Conservation (phyloP, 2,888 invertebrate genomes). For the Empis stercorea region DNA sequence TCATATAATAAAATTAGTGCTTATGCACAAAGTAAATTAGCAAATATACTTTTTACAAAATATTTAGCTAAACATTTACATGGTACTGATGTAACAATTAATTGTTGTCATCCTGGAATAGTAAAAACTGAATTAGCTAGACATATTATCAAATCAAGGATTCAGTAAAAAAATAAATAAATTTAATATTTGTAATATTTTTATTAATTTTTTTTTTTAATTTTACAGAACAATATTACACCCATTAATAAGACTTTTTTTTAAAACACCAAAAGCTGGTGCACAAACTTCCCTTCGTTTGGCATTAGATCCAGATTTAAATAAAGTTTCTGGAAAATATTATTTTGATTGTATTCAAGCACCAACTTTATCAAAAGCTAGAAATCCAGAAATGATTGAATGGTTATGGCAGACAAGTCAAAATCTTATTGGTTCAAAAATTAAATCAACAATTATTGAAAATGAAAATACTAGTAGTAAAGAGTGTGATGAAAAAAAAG, state of each 20-base stretch:
- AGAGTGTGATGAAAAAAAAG: too few relatives aligned
- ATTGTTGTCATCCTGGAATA: conserved; percentile 60
- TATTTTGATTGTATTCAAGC: conserved; percentile 47
- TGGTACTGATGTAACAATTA: conserved; percentile 48
- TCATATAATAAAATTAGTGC: conserved; percentile 51
- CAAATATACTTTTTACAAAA: conserved; percentile 60
- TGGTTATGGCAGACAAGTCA: conserved; percentile 47
- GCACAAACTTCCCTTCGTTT: conserved; percentile 31
- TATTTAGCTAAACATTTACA: conserved; percentile 51
- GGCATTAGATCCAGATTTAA: conserved; percentile 30
- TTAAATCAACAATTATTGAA: too few relatives aligned
- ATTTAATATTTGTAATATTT: background rate
- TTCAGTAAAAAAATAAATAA: conserved; percentile 10
- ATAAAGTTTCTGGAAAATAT: conserved; percentile 26
- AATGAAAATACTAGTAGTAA: too few relatives aligned
- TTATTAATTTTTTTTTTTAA: conserved; percentile 5
- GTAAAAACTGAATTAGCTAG: conserved; percentile 63
- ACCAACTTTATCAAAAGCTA: conserved; percentile 40
- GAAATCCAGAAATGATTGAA: conserved; percentile 40
- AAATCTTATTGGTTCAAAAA: conserved; percentile 22
- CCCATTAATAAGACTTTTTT: conserved; percentile 19
- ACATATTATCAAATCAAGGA: conserved; percentile 34
- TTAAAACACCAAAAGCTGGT: conserved; percentile 29
- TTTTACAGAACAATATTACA: conserved; percentile 17
- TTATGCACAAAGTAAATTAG: conserved; percentile 66